These are phyloP conservation scores for Bufotes viridis DNA, from an alignment of 2,797 vertebrate species.

Conservation along the genomic window DNA sequence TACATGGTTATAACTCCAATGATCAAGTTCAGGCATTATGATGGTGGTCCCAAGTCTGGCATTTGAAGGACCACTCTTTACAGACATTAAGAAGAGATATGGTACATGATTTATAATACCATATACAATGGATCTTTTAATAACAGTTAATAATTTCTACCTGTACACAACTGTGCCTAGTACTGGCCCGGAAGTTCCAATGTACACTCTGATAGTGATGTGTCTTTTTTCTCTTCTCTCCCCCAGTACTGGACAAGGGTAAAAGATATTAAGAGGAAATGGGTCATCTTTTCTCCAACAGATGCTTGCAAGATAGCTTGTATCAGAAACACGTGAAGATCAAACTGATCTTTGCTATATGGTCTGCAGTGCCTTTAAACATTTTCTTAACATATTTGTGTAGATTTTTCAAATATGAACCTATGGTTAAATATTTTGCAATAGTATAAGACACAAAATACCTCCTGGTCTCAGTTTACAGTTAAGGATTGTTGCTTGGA, in stretches of 20 bases:
- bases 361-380: background rate
- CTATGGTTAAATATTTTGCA: background rate
- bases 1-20: too few relatives aligned
- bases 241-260: too few relatives aligned
- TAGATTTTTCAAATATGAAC: background rate
- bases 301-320: background rate
- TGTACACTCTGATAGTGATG: too few relatives aligned
- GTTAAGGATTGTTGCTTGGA: constrained; percentile 12
- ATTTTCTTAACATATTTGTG: background rate
- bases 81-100: background rate
- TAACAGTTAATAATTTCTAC: too few relatives aligned
- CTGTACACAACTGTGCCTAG: too few relatives aligned
- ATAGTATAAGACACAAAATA: background rate
- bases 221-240: too few relatives aligned
- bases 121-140: too few relatives aligned
- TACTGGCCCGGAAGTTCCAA: too few relatives aligned
- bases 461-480: constrained; percentile 26
- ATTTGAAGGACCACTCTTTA: background rate
- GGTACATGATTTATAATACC: background rate
- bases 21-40: too few relatives aligned
- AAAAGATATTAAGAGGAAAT: background rate
- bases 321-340: background rate
- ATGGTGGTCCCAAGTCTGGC: background rate
- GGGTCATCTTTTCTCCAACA: background rate
- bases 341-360: background rate